phyloP scores from a whole-genome alignment of 2,797 vertebrate genomes.

The Stomatorhinus walkeri region DNA sequence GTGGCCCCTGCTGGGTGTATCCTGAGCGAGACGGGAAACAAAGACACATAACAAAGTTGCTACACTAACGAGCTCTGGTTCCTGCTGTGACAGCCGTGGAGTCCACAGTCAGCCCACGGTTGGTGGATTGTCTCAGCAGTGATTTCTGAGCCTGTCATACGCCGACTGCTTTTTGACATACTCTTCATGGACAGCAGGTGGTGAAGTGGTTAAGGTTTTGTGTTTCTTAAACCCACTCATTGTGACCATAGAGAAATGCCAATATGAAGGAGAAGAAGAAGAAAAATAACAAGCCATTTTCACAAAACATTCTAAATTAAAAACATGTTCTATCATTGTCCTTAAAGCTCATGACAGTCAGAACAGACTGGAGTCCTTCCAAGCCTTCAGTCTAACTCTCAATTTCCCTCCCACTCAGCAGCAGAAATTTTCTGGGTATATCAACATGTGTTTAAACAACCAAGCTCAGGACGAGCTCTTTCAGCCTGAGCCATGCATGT shows the following conservation, averaged over 20 bases:
- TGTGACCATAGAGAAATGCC: neutral
- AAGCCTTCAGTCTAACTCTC: neutral
- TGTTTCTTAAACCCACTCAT: neutral
- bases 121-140: neutral
- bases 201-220: neutral
- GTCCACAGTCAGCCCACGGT: neutral
- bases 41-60: neutral
- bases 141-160: neutral
- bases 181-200: neutral
- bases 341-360: neutral
- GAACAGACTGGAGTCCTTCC: neutral
- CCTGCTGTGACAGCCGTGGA: neutral
- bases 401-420: neutral
- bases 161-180: neutral
- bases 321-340: neutral
- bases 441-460: constrained; percentile 4
- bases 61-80: neutral
- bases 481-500: neutral
- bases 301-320: neutral
- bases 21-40: neutral
- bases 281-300: neutral
- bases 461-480: neutral
- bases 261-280: neutral
- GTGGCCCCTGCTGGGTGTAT: neutral
- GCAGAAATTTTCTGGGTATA: neutral